These are phyloP conservation scores for Autographa pulchrina DNA, from an alignment of 2,888 invertebrate species.

Conservation along the genomic window DNA sequence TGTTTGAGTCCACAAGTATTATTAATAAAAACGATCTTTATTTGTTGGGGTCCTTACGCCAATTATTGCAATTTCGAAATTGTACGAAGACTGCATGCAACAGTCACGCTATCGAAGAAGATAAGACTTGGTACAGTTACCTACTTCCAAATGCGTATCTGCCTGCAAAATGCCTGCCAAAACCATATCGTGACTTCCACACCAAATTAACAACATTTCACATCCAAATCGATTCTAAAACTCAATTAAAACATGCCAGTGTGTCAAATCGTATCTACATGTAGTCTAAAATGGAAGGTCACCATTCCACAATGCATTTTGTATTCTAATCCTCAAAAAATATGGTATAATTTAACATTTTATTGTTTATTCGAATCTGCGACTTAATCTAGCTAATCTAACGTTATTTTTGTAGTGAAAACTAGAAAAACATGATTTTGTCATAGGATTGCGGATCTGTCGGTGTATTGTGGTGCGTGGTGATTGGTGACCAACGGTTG, in stretches of 20 bases:
- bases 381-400: slow-evolving; percentile 49
- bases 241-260: slow-evolving; percentile 52
- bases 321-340: not conserved
- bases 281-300: slow-evolving; percentile 51
- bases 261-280: slow-evolving; percentile 54
- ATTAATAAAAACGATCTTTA: too few species aligned
- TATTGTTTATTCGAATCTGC: slow-evolving; percentile 28
- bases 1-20: too few species aligned
- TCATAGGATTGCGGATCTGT: slow-evolving; percentile 74
- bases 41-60: not conserved
- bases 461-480: slow-evolving; percentile 65
- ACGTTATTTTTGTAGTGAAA: slow-evolving; percentile 67
- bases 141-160: slow-evolving; percentile 15
- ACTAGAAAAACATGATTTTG: slow-evolving; percentile 75
- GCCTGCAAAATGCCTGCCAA: slow-evolving; percentile 8
- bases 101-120: not conserved
- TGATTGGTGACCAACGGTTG: slow-evolving; percentile 75
- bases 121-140: slow-evolving; percentile 18
- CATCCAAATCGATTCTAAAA: slow-evolving; percentile 44
- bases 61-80: not conserved
- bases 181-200: slow-evolving; percentile 39
- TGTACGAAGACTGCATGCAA: slow-evolving; percentile 15
- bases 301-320: slow-evolving; percentile 16
- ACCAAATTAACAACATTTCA: slow-evolving; percentile 30
- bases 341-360: slow-evolving; percentile 29